phyloP scores from a whole-genome alignment of 2,888 invertebrate genomes.

The Melolontha melolontha region DNA sequence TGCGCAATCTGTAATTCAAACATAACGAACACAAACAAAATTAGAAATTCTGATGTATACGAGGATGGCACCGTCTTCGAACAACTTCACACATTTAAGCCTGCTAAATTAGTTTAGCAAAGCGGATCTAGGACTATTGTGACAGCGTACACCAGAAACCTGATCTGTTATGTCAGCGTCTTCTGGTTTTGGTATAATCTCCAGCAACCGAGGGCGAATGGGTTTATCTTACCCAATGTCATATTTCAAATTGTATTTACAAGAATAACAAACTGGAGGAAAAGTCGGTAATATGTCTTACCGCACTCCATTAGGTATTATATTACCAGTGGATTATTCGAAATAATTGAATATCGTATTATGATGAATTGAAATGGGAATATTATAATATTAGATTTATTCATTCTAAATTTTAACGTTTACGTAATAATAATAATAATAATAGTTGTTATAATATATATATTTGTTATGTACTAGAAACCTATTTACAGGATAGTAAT shows the following conservation, averaged over 20 bases:
- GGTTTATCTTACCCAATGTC: constrained; percentile 35
- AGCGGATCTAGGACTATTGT: constrained; percentile 35
- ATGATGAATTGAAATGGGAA: no score
- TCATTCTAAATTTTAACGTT: no score
- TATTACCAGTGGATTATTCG: constrained; percentile 23
- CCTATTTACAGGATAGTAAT: no score
- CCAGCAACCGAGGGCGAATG: neutral
- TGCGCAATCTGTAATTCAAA: constrained; percentile 34
- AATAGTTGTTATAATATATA: no score
- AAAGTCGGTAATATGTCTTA: constrained; percentile 6
- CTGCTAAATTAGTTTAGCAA: constrained; percentile 32
- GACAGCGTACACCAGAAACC: constrained; percentile 26
- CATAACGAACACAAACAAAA: constrained; percentile 34
- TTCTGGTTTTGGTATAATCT: constrained; percentile 13
- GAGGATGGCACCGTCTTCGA: neutral
- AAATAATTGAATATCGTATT: constrained; percentile 19
- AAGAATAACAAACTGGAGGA: constrained; percentile 22
- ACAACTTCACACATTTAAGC: constrained; percentile 36
- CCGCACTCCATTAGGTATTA: constrained; percentile 22
- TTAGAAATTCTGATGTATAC: constrained; percentile 29
- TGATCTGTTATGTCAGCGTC: constrained; percentile 34
- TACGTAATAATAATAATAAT: no score
- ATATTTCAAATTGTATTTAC: constrained; percentile 38
- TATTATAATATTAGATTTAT: no score
- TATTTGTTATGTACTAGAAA: no score